Base-by-base conservation (phyloP, 2,888 invertebrate species). In the Ophioninae sp. region DNA sequence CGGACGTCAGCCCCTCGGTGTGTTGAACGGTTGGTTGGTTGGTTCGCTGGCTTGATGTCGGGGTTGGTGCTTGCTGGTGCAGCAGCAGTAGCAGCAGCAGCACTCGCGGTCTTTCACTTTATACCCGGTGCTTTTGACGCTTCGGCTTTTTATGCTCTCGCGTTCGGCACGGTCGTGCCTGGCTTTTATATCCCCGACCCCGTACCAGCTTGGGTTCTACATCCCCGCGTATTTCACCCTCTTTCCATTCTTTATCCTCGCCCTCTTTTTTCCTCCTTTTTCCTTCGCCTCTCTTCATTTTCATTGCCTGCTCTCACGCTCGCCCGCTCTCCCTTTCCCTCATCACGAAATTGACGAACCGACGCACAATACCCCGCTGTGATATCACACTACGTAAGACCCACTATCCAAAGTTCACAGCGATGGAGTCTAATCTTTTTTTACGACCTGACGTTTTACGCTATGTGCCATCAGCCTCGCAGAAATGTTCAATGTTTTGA, bases 371-470 rank as follows among this genome's bases (percentile, higher is more conserved):
- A 67, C 64, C 44, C 30, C 59, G 23, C 72, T 68, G 70, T 69
- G 72, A 65, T 57, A 70, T 30, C 79, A 50, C 57, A 62, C 76
- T 50, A 70, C 30, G 41, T 69, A 62, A 78, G 77, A 69, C 21
- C 77, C n/a, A 50, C 73, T 50, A 73, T 73, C 50, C 73, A 2
- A 13, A 62, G 62, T 23, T 10, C 73, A n/a, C 23, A 30, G 17
- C 44, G 61, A 39, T 57, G 39, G 79, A 85, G 85, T 88, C 87
- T 91, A 89, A 91, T 91, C 88, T 68, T 87, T 88, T 83, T 91
- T 90, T 89, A 89, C 88, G 89, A 88, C 88, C 86, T 88, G 86
- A 88, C 90, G 90, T 88, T 88, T 88, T 85, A 89, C 88, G 87
- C 81, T 81, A 56, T 61, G 50, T 68, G 17, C 39, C 10, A 39